These are phyloP conservation scores for Connochaetes taurinus DNA, from an alignment of 2,113 vertebrate species.

Conservation along the genomic window DNA sequence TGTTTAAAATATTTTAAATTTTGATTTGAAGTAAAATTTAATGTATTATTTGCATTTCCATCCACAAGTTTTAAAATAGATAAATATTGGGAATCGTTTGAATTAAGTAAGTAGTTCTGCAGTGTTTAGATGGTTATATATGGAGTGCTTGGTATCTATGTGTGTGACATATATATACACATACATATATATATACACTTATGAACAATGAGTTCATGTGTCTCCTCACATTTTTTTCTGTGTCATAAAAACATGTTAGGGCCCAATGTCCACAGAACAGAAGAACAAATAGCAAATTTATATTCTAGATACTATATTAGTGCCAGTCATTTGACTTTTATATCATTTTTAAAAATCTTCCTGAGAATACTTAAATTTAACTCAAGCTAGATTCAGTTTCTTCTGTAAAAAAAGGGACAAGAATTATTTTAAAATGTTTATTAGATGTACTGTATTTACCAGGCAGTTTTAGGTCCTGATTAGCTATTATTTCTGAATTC, in stretches of 20 bases:
- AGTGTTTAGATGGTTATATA: not conserved
- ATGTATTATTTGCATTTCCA: not conserved
- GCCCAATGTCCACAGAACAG: not conserved
- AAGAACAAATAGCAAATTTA: not conserved
- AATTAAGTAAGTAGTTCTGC: not conserved
- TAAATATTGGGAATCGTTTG: not conserved
- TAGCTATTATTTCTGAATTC: conserved; percentile 21
- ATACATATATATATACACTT: not conserved
- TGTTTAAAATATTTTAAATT: not conserved
- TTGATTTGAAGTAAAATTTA: not conserved
- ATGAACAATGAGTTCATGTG: not conserved
- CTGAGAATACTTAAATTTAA: not conserved
- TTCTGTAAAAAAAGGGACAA: not conserved
- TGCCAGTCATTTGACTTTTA: not conserved
- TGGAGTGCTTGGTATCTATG: not conserved
- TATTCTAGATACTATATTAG: not conserved
- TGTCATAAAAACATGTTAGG: not conserved
- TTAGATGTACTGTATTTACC: not conserved
- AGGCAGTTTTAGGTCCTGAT: not conserved
- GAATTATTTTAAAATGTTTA: not conserved
- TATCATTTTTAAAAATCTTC: conserved; percentile 14
- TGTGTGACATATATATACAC: not conserved
- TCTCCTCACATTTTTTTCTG: not conserved
- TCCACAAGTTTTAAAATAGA: not conserved
- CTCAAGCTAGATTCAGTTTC: conserved; percentile 5